These are phyloP conservation scores for Limnothrissa miodon DNA, from an alignment of 2,113 vertebrate species.

Conservation along the genomic window DNA sequence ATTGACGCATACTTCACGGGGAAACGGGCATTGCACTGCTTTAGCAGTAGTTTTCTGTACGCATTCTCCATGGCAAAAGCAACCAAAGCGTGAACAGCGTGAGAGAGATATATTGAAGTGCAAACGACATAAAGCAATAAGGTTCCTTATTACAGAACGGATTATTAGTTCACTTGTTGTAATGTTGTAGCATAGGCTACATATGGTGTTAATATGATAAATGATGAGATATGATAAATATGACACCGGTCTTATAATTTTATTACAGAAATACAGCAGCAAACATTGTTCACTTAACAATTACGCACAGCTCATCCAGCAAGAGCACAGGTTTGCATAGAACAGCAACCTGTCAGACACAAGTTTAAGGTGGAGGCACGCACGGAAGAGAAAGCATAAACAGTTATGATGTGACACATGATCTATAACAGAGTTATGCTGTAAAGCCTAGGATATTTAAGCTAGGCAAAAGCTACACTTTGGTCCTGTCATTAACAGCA, in stretches of 20 bases:
- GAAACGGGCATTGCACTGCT: not conserved
- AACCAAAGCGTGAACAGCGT: not conserved
- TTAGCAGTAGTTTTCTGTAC: not conserved
- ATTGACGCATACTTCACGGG: conserved; percentile 49
- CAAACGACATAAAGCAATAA: conserved; percentile 26
- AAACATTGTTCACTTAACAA: conserved; percentile 23
- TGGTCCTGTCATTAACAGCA: not conserved
- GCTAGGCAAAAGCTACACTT: not conserved
- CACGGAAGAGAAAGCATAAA: too few species aligned
- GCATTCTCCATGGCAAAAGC: not conserved
- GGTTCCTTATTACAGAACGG: too few species aligned
- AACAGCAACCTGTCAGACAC: not conserved
- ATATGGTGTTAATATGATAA: too few species aligned
- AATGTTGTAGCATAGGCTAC: too few species aligned
- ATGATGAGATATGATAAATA: too few species aligned
- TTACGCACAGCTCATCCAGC: conserved; percentile 7
- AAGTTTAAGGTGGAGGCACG: not conserved
- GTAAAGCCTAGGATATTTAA: not conserved
- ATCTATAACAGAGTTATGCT: not conserved
- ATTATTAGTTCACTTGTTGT: too few species aligned
- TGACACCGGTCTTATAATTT: conserved; percentile 27
- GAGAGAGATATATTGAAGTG: not conserved
- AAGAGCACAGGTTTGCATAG: conserved; percentile 4
- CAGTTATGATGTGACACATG: not conserved
- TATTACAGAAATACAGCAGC: conserved; percentile 37